Evolutionary conservation across 1,140 invertebrate species (phyloP).

Genomic region (Zophobas morio): DNA sequence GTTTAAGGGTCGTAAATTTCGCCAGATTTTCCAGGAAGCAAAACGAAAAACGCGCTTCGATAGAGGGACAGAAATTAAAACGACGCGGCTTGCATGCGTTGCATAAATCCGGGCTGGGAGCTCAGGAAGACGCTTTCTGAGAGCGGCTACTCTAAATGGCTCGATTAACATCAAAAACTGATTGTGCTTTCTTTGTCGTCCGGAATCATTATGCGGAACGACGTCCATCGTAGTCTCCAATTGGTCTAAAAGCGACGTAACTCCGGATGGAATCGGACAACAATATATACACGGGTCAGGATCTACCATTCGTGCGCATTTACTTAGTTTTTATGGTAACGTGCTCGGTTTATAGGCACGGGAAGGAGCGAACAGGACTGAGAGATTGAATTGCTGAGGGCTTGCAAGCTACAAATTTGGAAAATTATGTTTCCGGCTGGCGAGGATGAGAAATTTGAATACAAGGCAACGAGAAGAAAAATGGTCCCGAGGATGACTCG

Average conservation of each 20-base stretch:
- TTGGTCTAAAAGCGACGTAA: slow-evolving; percentile 7
- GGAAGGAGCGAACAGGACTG: background rate
- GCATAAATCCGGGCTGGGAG: too few species aligned
- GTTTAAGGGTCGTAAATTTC: background rate
- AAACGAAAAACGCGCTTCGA: background rate
- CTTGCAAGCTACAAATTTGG: too few species aligned
- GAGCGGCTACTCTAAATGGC: background rate
- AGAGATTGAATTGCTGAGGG: background rate
- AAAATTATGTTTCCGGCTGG: too few species aligned
- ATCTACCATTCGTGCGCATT: slow-evolving; percentile 3
- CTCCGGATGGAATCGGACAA: slow-evolving; percentile 7
- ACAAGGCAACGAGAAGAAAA: too few species aligned
- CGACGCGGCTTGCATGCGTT: too few species aligned
- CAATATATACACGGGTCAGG: slow-evolving; percentile 2
- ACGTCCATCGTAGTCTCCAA: background rate
- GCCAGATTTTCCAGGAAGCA: background rate
- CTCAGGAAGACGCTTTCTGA: too few species aligned
- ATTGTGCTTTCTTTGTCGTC: background rate
- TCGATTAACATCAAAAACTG: background rate
- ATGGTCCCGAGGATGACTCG: too few species aligned
- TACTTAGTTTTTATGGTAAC: slow-evolving; percentile 24
- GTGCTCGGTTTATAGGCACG: background rate
- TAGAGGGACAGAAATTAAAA: too few species aligned
- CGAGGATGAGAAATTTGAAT: too few species aligned
- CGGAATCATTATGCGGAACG: background rate